Evolutionary conservation across 1,140 invertebrate genomes (phyloP), one percentile per base, ranked within the genome.

Genomic region (Drosophila takahashii): DNA sequence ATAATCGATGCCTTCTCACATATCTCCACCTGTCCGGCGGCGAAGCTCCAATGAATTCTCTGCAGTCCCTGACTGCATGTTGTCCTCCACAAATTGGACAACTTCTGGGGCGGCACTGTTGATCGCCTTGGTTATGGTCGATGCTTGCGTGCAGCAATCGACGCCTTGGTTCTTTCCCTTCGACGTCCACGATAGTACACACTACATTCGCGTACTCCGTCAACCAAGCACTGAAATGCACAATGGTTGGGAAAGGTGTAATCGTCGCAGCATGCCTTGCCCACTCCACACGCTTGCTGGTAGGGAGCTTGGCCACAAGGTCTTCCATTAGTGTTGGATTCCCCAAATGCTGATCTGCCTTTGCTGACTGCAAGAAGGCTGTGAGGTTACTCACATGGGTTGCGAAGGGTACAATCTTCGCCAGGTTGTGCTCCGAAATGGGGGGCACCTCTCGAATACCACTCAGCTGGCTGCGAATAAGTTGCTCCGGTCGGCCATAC

Each of bases 281-380:
- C 27, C 27, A 29, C 4, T 29, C 27, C 4, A 29, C 5, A 7
- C 27, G 27, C 1, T 29, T 36, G 9, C 9, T 39, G 4, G 13
- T 41, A 4, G 48, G 59, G 8, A 61, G 36, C 16, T 61, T 61
- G 8, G 26, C 11, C 16, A 34, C 16, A 41, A 34, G 59, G 0
- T 61, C 48, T n/a, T 61, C 37, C 48, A 42, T 13, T 5, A 42
- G 48, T 4, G 27, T 52, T 3, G 47, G 47, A 9, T 42, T 52
- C 1, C 27, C 13, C 26, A 32, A 51, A 10, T 18, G 37, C 15
- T 52, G 45, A 6, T 29, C 27, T 29, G 27, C 27, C 27, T 29
- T 29, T 10, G 9, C 39, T 41, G 8, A 41, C 39, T 16, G 15
- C 39, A 41, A 41, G 15, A 16, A 16, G 39, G 39, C 39, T n/a